A percentile compares a stretch with the other conserved stretches of the same genome.
These are phyloP conservation scores for Capitulum mitella DNA, from an alignment of 2,888 invertebrate species.

Conservation along the genomic window DNA sequence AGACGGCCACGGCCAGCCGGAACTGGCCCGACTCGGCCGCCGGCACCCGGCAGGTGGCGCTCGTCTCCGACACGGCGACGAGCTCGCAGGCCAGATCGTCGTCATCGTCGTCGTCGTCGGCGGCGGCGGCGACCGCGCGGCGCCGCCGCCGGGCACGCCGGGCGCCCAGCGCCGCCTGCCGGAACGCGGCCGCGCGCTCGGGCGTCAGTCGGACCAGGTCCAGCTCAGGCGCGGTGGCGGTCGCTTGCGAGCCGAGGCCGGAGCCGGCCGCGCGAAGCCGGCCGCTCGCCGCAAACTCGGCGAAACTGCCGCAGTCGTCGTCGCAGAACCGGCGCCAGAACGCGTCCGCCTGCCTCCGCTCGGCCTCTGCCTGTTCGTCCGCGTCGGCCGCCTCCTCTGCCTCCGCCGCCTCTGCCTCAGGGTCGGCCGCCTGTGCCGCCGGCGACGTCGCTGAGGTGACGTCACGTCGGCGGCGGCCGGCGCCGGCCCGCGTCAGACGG, in stretches of 20 bases:
- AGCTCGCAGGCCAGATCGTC: slow-evolving; percentile 11
- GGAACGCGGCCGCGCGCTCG: background rate
- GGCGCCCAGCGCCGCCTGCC: background rate
- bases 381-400: background rate
- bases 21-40: slow-evolving; percentile 26
- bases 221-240: slow-evolving; percentile 1
- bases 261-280: slow-evolving; percentile 27
- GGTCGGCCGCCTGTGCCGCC: background rate
- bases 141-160: background rate
- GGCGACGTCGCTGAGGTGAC: background rate
- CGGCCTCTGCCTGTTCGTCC: background rate
- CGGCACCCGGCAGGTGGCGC: slow-evolving; percentile 18
- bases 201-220: background rate
- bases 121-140: background rate
- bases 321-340: slow-evolving; percentile 16
- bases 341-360: no score
- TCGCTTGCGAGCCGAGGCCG: slow-evolving; percentile 23
- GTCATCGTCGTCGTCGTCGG: no score
- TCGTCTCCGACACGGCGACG: slow-evolving; percentile 4
- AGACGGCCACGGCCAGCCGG: background rate
- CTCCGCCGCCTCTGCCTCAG: background rate
- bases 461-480: background rate
- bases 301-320: slow-evolving; percentile 4
- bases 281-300: slow-evolving; percentile 25
- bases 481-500: background rate